These are phyloP conservation scores for Sitobion miscanthi DNA, from an alignment of 1,140 invertebrate species.

Conservation along the genomic window DNA sequence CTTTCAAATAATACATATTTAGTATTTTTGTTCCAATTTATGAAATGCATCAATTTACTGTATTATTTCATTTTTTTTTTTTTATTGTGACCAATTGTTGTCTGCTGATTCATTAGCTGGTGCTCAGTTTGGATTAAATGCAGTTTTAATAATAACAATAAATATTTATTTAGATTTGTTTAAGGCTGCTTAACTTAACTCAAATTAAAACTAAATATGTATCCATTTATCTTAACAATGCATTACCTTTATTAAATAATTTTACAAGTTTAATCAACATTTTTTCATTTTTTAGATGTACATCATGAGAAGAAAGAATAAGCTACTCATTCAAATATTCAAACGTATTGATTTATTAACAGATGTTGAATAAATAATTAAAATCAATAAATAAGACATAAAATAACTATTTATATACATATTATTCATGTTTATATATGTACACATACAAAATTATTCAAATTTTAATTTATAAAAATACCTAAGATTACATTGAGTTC, in stretches of 20 bases:
- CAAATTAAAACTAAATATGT: not conserved
- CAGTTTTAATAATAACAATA: no score
- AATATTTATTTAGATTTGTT: not conserved
- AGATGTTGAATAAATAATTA: not conserved
- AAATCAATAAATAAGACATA: not conserved
- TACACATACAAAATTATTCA: not conserved
- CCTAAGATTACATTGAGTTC: not conserved
- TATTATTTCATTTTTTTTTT: no score
- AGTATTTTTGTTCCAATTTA: no score
- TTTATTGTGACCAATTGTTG: no score
- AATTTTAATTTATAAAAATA: constrained; percentile 9
- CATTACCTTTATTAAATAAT: not conserved
- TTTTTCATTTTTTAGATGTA: constrained; percentile 62
- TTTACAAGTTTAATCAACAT: not conserved
- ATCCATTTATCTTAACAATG: not conserved
- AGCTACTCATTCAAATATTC: not conserved
- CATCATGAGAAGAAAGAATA: constrained; percentile 65
- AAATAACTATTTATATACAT: not conserved
- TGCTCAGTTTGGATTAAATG: no score
- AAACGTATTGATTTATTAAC: not conserved
- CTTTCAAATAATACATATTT: no score
- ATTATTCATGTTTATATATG: not conserved
- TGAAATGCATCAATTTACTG: no score
- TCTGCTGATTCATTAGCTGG: no score
- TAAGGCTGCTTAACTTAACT: not conserved